These are phyloP conservation scores for Parapristionchus giblindavisi DNA, from an alignment of 2,888 invertebrate genomes.

Conservation along the genomic window DNA sequence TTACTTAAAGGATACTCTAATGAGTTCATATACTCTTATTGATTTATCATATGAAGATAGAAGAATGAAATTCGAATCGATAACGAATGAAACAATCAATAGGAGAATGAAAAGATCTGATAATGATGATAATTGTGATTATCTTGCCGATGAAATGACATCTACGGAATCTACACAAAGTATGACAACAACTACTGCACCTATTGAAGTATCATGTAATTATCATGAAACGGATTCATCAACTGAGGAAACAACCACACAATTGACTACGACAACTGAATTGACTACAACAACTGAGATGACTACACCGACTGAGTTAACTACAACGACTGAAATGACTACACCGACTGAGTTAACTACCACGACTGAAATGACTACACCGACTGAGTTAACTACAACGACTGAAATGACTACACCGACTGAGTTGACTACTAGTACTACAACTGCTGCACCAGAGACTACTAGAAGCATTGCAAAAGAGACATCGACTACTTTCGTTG, in stretches of 20 bases:
- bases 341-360: constrained; percentile 6
- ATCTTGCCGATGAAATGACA: not conserved
- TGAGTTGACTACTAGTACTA: not conserved
- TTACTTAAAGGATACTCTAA: not conserved
- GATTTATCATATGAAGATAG: too few species aligned
- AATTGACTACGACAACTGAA: not conserved
- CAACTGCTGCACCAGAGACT: not conserved
- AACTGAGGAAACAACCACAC: not conserved
- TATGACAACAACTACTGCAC: not conserved
- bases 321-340: not conserved
- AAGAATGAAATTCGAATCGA: not conserved
- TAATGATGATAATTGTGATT: not conserved
- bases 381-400: not conserved
- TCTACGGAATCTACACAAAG: not conserved
- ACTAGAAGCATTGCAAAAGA: not conserved
- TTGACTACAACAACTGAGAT: not conserved
- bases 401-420: not conserved
- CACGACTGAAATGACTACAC: not conserved
- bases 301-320: not conserved
- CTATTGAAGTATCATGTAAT: not conserved
- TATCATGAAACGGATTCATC: not conserved
- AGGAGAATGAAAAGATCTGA: constrained; percentile 6
- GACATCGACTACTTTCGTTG: not conserved
- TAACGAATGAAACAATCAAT: not conserved
- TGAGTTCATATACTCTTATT: too few species aligned